Conservation (phyloP, 1,140 invertebrate genomes). For the Zaprionus ghesquierei region DNA sequence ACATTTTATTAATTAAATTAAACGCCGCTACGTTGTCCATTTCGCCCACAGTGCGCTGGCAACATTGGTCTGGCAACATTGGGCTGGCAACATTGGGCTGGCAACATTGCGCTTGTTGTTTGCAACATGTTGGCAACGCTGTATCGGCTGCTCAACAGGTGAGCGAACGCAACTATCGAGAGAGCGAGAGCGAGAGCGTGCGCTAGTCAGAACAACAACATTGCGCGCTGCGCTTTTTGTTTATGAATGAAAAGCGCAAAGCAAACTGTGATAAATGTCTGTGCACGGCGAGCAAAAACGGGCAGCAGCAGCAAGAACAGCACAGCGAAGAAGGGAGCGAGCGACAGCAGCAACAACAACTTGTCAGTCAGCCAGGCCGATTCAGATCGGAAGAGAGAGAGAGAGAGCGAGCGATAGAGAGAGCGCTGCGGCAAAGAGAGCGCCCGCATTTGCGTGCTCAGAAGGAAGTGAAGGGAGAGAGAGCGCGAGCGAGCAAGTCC, state of each 20-base stretch:
- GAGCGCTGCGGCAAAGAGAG: background rate
- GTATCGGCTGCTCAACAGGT: slow-evolving; percentile 57
- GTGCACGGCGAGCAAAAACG: slow-evolving; percentile 51
- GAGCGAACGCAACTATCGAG: slow-evolving; percentile 19
- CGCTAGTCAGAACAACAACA: slow-evolving; percentile 52
- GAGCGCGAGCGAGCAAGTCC: background rate
- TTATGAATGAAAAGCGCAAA: slow-evolving; percentile 74
- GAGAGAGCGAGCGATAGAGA: background rate
- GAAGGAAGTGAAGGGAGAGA: background rate
- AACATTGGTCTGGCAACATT: slow-evolving; percentile 31
- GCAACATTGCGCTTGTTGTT: slow-evolving; percentile 14
- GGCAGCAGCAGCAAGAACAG: slow-evolving; percentile 18
- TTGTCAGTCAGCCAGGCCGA: slow-evolving; percentile 14
- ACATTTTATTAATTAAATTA: too few species aligned
- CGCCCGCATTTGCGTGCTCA: background rate
- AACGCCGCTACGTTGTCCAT: too few species aligned
- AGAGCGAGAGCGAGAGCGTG: background rate
- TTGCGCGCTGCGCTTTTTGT: slow-evolving; percentile 57
- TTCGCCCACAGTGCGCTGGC: background rate
- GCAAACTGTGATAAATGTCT: slow-evolving; percentile 62
- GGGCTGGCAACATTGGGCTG: background rate
- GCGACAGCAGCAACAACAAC: slow-evolving; percentile 16
- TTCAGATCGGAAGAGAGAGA: background rate
- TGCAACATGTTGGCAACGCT: slow-evolving; percentile 43
- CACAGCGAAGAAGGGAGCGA: background rate